Conservation (phyloP, 2,888 invertebrate genomes). For the Stenchaetothrips biformis region DNA sequence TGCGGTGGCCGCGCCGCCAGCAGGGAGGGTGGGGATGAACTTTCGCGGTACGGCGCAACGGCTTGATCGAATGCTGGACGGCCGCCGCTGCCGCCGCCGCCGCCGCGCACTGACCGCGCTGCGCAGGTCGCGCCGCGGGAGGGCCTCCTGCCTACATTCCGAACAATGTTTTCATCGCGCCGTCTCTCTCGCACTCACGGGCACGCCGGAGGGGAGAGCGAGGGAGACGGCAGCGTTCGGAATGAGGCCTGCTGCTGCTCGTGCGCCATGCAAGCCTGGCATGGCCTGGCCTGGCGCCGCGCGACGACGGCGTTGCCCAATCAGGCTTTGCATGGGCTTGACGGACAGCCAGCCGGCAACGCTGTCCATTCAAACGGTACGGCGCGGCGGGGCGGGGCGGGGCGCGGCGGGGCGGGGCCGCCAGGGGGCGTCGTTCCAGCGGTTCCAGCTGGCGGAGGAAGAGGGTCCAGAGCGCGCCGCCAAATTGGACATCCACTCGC, state of each 20-base stretch:
- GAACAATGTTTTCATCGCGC: neutral
- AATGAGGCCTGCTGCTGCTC: neutral
- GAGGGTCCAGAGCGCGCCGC: too few species aligned
- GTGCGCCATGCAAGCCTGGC: neutral
- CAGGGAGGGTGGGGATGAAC: neutral
- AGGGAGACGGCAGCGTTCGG: neutral
- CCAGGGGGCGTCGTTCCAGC: neutral
- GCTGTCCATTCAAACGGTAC: neutral
- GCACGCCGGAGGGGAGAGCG: neutral
- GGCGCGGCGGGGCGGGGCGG: neutral
- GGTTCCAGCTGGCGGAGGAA: neutral
- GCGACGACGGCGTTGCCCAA: slow-evolving; percentile 14
- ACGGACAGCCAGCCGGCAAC: neutral
- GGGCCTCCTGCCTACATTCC: slow-evolving; percentile 28
- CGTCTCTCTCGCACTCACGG: neutral
- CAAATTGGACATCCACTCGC: too few species aligned
- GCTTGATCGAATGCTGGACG: slow-evolving; percentile 35
- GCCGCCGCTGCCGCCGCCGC: slow-evolving; percentile 29
- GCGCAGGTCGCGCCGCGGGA: slow-evolving; percentile 28
- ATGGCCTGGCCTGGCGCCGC: neutral
- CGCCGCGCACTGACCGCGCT: slow-evolving; percentile 12
- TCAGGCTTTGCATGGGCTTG: slow-evolving; percentile 12
- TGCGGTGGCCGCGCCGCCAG: neutral
- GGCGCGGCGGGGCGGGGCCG: neutral
- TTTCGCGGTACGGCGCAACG: slow-evolving; percentile 27